Conservation (phyloP, 1,140 invertebrate species). For the Leptopilina boulardi region DNA sequence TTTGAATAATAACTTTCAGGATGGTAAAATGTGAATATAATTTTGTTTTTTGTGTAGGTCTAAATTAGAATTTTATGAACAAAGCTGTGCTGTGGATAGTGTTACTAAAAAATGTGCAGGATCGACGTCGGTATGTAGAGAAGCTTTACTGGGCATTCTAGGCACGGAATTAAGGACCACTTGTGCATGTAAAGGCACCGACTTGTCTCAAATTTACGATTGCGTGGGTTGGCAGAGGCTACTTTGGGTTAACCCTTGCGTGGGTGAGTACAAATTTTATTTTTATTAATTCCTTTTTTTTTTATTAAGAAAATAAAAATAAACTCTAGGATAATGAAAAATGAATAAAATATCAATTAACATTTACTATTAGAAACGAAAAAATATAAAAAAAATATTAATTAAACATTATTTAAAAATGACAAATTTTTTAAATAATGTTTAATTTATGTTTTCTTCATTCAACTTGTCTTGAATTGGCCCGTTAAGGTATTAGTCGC, state of each 20-base stretch:
- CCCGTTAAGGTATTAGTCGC: too few species aligned
- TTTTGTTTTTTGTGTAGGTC: slow-evolving; percentile 76
- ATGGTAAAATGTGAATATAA: slow-evolving; percentile 38
- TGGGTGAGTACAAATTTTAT: slow-evolving; percentile 81
- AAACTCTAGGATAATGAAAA: too few species aligned
- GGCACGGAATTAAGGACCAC: slow-evolving; percentile 89
- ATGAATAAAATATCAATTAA: too few species aligned
- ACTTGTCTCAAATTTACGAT: slow-evolving; percentile 88
- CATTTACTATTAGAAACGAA: too few species aligned
- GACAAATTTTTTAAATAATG: too few species aligned
- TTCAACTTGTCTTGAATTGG: too few species aligned
- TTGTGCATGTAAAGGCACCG: slow-evolving; percentile 90
- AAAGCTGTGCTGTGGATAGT: slow-evolving; percentile 92
- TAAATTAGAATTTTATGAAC: slow-evolving; percentile 90
- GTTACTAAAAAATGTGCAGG: slow-evolving; percentile 93
- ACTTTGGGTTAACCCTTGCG: slow-evolving; percentile 94
- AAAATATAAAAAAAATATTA: too few species aligned
- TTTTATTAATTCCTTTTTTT: neutral
- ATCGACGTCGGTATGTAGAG: slow-evolving; percentile 85
- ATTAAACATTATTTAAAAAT: too few species aligned
- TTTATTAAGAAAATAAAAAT: too few species aligned
- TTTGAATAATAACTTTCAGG: neutral
- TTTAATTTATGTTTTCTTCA: too few species aligned
- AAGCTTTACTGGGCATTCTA: slow-evolving; percentile 89
- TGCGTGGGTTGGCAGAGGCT: slow-evolving; percentile 92